Evolutionary conservation across 1,140 invertebrate species (phyloP).

Genomic region (Pseudomyrmex cubaensis): DNA sequence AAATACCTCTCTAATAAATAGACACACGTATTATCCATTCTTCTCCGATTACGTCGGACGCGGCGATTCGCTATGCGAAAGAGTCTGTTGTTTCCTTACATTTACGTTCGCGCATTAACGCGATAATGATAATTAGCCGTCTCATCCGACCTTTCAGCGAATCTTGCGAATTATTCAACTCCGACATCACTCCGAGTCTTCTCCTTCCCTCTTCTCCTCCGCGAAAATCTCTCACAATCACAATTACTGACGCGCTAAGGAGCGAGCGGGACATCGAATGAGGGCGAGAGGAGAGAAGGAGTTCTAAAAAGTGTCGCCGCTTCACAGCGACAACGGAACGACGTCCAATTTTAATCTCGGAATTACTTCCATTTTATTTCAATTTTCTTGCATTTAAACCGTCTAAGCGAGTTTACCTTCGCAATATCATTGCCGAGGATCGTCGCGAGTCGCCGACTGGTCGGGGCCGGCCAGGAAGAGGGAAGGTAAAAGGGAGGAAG

Average conservation of each 20-base stretch:
- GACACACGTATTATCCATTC: constrained; percentile 12
- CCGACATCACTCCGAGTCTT: constrained; percentile 32
- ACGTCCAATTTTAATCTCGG: constrained; percentile 79
- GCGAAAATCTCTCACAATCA: constrained; percentile 36
- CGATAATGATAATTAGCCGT: constrained; percentile 56
- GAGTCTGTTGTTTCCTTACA: constrained; percentile 48
- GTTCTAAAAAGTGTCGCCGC: constrained; percentile 20
- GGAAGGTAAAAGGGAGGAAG: neutral
- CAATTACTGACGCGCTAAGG: constrained; percentile 26
- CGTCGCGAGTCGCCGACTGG: constrained; percentile 45
- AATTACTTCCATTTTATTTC: constrained; percentile 82
- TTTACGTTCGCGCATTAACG: constrained; percentile 40
- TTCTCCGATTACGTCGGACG: constrained; percentile 11
- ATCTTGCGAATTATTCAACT: constrained; percentile 56
- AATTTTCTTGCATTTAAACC: constrained; percentile 81
- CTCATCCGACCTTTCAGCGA: constrained; percentile 50
- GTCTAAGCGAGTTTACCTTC: constrained; percentile 83
- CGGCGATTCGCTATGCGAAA: constrained; percentile 14
- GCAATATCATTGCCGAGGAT: constrained; percentile 81
- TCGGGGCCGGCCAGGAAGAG: constrained; percentile 26
- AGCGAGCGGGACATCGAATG: neutral
- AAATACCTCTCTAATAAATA: constrained; percentile 14
- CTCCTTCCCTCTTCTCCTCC: too few relatives aligned
- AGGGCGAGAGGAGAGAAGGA: neutral
- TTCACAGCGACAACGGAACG: constrained; percentile 63